phyloP scores from a whole-genome alignment of 2,113 vertebrate genomes.

The Ciconia maguari region DNA sequence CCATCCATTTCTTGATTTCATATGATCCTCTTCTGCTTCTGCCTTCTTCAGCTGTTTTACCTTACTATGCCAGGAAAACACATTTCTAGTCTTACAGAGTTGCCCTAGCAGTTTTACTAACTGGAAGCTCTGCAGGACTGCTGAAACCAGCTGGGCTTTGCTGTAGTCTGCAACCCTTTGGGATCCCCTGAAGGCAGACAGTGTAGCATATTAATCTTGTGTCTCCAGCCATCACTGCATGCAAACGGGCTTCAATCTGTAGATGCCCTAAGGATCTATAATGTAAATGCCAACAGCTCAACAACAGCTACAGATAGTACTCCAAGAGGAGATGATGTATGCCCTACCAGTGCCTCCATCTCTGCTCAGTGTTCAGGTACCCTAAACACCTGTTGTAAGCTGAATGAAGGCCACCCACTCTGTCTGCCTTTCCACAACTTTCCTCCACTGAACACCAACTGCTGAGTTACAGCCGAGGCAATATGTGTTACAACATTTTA shows the following conservation, averaged over 20 bases:
- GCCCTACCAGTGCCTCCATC: background rate
- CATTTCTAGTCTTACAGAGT: background rate
- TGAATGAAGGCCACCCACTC: background rate
- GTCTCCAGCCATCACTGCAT: background rate
- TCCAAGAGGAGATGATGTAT: background rate
- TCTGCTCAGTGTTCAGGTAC: background rate
- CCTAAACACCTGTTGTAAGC: background rate
- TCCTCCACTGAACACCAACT: background rate
- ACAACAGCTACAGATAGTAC: background rate
- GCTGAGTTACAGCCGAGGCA: background rate
- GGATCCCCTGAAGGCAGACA: background rate
- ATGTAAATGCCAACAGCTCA: background rate
- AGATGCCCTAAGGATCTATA: background rate
- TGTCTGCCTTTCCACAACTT: background rate
- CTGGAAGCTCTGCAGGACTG: background rate
- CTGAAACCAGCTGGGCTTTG: background rate
- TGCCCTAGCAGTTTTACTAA: background rate
- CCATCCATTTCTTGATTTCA: background rate
- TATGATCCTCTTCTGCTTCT: background rate
- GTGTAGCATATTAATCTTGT: rapidly evolving
- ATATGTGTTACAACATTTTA: background rate
- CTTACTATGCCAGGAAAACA: background rate
- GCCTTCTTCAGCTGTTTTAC: background rate
- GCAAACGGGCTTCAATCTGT: background rate
- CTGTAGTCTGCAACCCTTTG: background rate